Base-by-base conservation (phyloP, 2,888 invertebrate species). In the Cephus sareptanus region DNA sequence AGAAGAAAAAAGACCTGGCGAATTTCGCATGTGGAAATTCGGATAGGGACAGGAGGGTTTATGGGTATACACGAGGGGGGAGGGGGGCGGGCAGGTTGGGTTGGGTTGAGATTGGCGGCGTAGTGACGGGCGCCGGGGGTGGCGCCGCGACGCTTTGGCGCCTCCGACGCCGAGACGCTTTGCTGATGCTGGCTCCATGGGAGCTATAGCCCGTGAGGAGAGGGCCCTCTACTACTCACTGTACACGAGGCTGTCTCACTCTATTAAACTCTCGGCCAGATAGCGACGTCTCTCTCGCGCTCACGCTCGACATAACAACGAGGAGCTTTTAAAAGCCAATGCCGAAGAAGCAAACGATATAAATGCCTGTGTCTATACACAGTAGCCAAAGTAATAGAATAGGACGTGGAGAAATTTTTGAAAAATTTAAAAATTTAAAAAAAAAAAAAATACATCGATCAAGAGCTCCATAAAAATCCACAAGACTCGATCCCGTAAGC, bases 131-230 rank as follows among this genome's bases (percentile, higher is more conserved):
- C 90, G 90, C 90, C 90, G 87, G 86, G 90, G 88, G 88, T 89
- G 89, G 90, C 90, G 90, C 89, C 90, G 90, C 90, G 90, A 90
- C 90, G 89, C 90, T 90, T 88, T 88, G 90, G 90, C 90, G 91
- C 89, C 90, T 89, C 84, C 85, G 82, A 87, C 86, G 87, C 86
- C 87, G 89, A 88, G 89, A 88, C 88, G 85, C 85, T 37, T 73
- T 85, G 81, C 83, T 84, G 87, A 89, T 87, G 87, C 84, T 88
- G 88, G 87, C 86, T 86, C 87, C 87, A 87, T 87, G 82, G 84
- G 71, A 31, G 71, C 71, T 15, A 11, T 34, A 23, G 69, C 34
- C 15, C 34, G 30, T 35, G 34, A 75, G 34, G 34, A 68, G 75
- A 33, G 69, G 37, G 23, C 0, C 56, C 56, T 37, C 37, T 4